A percentile compares a stretch with the other conserved stretches of the same genome.
phyloP scores from a whole-genome alignment of 2,797 vertebrate species.

The Phataginus tetradactyla region DNA sequence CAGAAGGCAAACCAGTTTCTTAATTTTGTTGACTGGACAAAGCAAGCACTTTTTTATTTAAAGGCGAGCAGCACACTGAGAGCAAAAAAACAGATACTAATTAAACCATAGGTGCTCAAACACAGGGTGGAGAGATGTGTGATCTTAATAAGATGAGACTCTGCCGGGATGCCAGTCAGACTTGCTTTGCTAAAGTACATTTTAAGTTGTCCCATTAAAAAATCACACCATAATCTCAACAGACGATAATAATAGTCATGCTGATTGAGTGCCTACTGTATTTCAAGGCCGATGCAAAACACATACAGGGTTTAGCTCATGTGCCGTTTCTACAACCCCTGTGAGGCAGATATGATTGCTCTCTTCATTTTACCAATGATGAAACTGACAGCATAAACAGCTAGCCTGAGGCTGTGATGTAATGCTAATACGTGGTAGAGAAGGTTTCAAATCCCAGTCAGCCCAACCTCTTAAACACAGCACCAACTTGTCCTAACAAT shows the following conservation, averaged over 20 bases:
- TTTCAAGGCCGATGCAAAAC: not conserved
- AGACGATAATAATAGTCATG: not conserved
- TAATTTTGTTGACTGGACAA: not conserved
- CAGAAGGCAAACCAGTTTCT: not conserved
- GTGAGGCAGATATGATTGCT: not conserved
- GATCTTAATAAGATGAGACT: not conserved
- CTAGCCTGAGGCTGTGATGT: no score
- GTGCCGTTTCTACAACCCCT: not conserved
- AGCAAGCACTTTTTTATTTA: not conserved
- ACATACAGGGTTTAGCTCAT: not conserved
- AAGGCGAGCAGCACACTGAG: not conserved
- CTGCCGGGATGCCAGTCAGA: no score
- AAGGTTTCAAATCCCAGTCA: not conserved
- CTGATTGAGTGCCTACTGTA: not conserved
- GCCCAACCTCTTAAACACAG: no score
- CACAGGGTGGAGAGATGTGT: no score
- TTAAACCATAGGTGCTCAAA: not conserved
- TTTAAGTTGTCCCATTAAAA: not conserved
- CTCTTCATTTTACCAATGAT: not conserved
- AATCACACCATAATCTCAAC: not conserved
- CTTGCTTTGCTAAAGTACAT: not conserved
- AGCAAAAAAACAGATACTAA: not conserved
- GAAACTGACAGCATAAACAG: not conserved
- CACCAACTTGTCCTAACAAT: not conserved
- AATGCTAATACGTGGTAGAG: no score